phyloP scores from a whole-genome alignment of 2,888 invertebrate genomes.

The Acronicta alni region DNA sequence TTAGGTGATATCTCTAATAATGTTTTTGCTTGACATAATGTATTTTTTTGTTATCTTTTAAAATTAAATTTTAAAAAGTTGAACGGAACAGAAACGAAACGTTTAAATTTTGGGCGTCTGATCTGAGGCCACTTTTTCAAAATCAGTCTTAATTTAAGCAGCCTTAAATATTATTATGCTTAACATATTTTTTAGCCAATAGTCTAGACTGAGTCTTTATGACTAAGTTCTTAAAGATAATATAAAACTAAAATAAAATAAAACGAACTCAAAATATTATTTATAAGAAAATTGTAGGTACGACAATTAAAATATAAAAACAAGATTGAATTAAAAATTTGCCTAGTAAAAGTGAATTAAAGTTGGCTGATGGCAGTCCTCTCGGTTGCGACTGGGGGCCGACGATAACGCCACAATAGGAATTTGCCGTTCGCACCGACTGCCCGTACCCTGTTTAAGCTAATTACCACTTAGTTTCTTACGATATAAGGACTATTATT shows the following conservation, averaged over 20 bases:
- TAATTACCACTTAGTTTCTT: constrained; percentile 76
- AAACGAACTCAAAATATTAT: constrained; percentile 17
- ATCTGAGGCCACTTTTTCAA: too few species aligned
- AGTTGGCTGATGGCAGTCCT: constrained; percentile 75
- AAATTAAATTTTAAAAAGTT: too few species aligned
- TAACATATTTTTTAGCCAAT: too few species aligned
- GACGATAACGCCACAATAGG: constrained; percentile 85
- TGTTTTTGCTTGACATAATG: neutral
- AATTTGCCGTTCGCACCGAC: constrained; percentile 80
- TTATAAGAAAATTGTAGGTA: constrained; percentile 22
- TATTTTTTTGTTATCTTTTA: too few species aligned
- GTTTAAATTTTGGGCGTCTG: too few species aligned
- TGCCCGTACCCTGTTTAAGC: constrained; percentile 72
- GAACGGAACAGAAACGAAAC: too few species aligned
- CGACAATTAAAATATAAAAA: constrained; percentile 54
- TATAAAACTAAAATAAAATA: too few species aligned
- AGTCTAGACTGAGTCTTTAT: too few species aligned
- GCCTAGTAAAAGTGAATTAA: constrained; percentile 82
- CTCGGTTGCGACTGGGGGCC: constrained; percentile 72
- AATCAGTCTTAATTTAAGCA: too few species aligned
- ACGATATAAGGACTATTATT: constrained; percentile 70
- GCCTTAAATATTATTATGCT: too few species aligned
- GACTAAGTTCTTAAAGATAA: too few species aligned
- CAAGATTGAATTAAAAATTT: constrained; percentile 81
- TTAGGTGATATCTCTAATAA: constrained; percentile 1